phyloP scores from a whole-genome alignment of 2,888 invertebrate species.

The Panzeria rudis region DNA sequence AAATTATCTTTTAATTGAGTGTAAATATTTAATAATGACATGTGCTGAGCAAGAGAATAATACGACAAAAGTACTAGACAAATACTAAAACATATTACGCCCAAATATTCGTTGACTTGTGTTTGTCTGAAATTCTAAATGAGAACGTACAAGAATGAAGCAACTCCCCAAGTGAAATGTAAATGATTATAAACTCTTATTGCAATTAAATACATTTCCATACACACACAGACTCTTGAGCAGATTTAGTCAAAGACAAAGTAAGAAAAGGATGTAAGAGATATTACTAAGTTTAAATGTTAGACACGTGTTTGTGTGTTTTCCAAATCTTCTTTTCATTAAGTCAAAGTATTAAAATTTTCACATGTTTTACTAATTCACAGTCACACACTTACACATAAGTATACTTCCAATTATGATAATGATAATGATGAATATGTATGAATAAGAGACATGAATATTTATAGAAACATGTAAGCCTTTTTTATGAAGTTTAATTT shows the following conservation, averaged over 20 bases:
- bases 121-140: not conserved
- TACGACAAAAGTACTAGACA: not conserved
- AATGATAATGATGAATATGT: slow-evolving; percentile 32
- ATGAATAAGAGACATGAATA: slow-evolving; percentile 5
- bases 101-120: slow-evolving; percentile 52
- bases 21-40: slow-evolving; percentile 66
- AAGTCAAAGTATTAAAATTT: slow-evolving; percentile 60
- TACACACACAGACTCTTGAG: slow-evolving; percentile 11
- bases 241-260: not conserved
- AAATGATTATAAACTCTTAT: slow-evolving; percentile 4
- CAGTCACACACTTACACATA: slow-evolving; percentile 19
- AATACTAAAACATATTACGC: slow-evolving; percentile 28
- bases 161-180: not conserved
- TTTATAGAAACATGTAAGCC: not conserved
- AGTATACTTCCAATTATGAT: slow-evolving; percentile 19
- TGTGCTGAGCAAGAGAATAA: slow-evolving; percentile 25
- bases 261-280: not conserved
- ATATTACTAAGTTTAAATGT: not conserved
- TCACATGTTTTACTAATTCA: slow-evolving; percentile 56
- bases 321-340: slow-evolving; percentile 54
- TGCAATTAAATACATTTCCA: not conserved
- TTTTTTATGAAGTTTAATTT: not conserved
- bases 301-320: not conserved
- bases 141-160: not conserved
- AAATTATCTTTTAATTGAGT: slow-evolving; percentile 72